Percentiles rank a stretch among this genome's conserved stretches.
Evolutionary conservation across 1,140 invertebrate species (phyloP).

Genomic region (Papilio machaon): DNA sequence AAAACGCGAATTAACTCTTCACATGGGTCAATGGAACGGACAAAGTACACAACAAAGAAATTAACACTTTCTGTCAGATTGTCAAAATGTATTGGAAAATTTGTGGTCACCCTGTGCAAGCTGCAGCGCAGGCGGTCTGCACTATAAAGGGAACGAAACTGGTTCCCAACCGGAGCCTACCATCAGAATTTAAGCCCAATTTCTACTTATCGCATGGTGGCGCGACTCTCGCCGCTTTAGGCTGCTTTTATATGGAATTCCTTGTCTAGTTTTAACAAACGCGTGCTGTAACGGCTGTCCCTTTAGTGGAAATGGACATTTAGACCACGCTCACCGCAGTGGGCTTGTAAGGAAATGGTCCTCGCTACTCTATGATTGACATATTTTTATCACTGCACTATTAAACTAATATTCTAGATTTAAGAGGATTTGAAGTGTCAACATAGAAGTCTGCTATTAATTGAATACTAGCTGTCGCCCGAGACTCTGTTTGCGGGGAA

Average conservation of each 20-base stretch:
- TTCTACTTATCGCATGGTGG: background rate
- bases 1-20: too few relatives aligned
- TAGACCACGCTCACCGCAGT: slow-evolving; percentile 53
- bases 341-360: slow-evolving; percentile 40
- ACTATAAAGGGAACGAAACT: slow-evolving; percentile 76
- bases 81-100: background rate
- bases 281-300: background rate
- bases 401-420: background rate
- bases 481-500: too few relatives aligned
- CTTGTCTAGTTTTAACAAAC: background rate
- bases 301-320: slow-evolving; percentile 4
- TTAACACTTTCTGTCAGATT: too few relatives aligned
- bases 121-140: slow-evolving; percentile 76
- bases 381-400: background rate
- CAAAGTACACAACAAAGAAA: too few relatives aligned
- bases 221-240: background rate
- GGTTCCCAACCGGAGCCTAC: slow-evolving; percentile 65
- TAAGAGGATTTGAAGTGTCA: background rate
- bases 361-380: slow-evolving; percentile 1
- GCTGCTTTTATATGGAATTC: background rate
- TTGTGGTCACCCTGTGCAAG: slow-evolving; percentile 62
- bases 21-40: too few relatives aligned
- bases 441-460: background rate
- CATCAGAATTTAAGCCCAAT: slow-evolving; percentile 47
- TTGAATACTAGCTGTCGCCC: background rate